Evolutionary conservation across 2,888 invertebrate species (phyloP).

Genomic region (Parnassius mnemosyne): DNA sequence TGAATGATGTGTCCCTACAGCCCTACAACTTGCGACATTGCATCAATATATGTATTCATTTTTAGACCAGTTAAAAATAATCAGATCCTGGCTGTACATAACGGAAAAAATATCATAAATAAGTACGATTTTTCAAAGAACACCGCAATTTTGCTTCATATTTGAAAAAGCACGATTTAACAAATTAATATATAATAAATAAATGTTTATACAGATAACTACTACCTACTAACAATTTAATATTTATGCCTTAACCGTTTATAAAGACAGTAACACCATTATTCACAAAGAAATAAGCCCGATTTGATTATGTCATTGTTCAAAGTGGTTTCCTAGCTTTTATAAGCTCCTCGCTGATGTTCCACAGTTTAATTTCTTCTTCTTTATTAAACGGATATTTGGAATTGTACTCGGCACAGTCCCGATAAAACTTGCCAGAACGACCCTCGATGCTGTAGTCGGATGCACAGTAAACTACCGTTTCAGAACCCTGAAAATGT

Average conservation of each 20-base stretch:
- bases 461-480: conserved; percentile 88
- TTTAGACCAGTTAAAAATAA: too few species aligned
- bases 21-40: too few species aligned
- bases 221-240: too few species aligned
- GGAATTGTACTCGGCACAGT: conserved; percentile 84
- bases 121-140: too few species aligned
- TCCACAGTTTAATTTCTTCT: conserved; percentile 85
- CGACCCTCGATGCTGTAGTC: conserved; percentile 80
- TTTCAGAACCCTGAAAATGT: conserved; percentile 86
- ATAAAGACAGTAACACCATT: neutral
- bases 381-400: conserved; percentile 82
- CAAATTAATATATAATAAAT: too few species aligned
- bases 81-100: too few species aligned
- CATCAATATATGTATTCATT: too few species aligned
- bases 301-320: neutral
- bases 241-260: neutral
- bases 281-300: neutral
- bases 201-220: too few species aligned
- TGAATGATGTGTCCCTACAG: too few species aligned
- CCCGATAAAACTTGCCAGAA: conserved; percentile 87
- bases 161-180: too few species aligned
- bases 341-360: conserved; percentile 81
- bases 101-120: too few species aligned
- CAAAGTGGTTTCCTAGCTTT: conserved; percentile 56
- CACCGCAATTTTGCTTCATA: too few species aligned